These are phyloP conservation scores for Blastomussa wellsi DNA, from an alignment of 92 coral and sea anemone species.

Conservation along the genomic window DNA sequence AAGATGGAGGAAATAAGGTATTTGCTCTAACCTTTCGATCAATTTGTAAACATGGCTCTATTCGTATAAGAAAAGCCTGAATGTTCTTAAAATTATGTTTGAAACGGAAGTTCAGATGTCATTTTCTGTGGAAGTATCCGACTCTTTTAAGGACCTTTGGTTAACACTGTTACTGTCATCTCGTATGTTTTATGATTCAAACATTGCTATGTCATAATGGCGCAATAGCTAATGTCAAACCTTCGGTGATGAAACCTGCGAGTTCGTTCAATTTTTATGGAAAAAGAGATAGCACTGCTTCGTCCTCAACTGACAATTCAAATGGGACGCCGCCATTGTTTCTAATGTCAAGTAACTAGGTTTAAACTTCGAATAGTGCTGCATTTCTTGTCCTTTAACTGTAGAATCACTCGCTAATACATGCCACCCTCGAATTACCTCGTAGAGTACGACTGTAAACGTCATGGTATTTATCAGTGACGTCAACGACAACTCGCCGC, in stretches of 20 bases:
- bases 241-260: background rate
- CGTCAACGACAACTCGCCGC: slow-evolving; percentile 71
- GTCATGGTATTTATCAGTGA: slow-evolving; percentile 62
- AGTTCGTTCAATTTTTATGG: background rate
- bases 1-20: slow-evolving; percentile 70
- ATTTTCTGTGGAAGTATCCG: too few relatives aligned
- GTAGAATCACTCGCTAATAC: background rate
- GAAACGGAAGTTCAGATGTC: too few relatives aligned
- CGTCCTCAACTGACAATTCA: background rate
- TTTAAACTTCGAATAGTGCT: background rate
- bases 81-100: too few relatives aligned
- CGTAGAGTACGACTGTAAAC: slow-evolving; percentile 46
- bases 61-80: too few relatives aligned
- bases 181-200: background rate
- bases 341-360: background rate
- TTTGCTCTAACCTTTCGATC: background rate
- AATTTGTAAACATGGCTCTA: background rate
- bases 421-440: background rate
- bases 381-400: background rate
- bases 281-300: background rate
- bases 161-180: background rate
- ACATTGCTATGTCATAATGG: background rate
- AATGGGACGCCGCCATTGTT: background rate
- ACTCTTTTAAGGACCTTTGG: background rate
- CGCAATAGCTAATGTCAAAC: background rate